Conservation (phyloP, 2,797 vertebrate species). For the Hylomyscus alleni region DNA sequence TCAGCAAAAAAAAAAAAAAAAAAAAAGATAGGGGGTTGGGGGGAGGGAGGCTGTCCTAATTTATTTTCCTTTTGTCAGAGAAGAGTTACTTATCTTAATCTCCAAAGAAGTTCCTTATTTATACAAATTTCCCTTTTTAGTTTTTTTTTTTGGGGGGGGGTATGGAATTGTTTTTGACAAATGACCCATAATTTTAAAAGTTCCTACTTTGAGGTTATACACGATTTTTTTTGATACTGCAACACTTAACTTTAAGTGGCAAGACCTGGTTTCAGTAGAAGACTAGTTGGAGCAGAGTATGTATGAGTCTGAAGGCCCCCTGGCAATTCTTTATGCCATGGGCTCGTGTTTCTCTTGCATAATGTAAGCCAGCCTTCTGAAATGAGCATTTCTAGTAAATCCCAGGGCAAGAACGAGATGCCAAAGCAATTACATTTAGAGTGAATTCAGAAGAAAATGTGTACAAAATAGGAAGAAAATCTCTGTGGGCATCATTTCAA, state of each 20-base stretch:
- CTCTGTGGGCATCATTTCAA: constrained; percentile 63
- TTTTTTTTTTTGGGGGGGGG: background rate
- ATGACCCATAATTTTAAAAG: background rate
- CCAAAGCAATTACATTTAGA: constrained; percentile 69
- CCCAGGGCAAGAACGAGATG: constrained; percentile 74
- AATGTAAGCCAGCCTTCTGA: constrained; percentile 40
- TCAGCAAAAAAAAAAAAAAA: background rate
- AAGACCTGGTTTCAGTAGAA: constrained; percentile 53
- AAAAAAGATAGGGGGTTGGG: background rate
- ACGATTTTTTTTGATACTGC: constrained; percentile 49
- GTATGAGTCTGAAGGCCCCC: constrained; percentile 2
- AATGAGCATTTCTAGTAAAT: constrained; percentile 67
- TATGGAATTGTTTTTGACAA: constrained; percentile 24
- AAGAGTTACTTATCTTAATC: background rate
- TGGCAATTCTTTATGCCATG: background rate
- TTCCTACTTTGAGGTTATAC: constrained; percentile 10
- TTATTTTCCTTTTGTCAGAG: background rate
- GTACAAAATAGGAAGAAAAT: constrained; percentile 25
- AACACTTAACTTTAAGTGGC: constrained; percentile 46
- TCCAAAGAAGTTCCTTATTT: constrained; percentile 5
- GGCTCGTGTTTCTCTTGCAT: constrained; percentile 1
- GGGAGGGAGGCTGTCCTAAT: background rate
- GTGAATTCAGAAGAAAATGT: constrained; percentile 58
- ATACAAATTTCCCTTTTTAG: background rate
- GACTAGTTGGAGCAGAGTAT: constrained; percentile 17